Evolutionary conservation across 2,888 invertebrate genomes (phyloP), one percentile per base, ranked within the genome.

Genomic region (Loripinus fragilis): DNA sequence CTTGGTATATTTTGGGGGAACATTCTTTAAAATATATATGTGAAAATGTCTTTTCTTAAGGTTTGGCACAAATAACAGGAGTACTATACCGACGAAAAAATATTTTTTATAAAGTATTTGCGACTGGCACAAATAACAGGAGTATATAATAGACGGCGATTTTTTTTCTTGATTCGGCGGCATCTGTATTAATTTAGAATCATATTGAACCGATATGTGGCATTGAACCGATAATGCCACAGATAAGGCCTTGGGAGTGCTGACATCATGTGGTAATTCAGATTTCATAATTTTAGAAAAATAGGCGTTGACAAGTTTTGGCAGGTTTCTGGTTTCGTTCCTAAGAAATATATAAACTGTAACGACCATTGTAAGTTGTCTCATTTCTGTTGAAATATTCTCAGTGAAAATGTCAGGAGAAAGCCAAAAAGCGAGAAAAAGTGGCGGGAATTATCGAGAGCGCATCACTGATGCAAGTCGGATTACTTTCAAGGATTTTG

Each of bases 21-120:
- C 55, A 55, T 55, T 55, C 55, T 55, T 23, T 28, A 55, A 55
- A 20, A 23, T n/a, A 20, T 28, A 25, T 25, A 2, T 2, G 15
- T 12, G 25, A 52, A 10, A 8, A 52, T 52, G 5, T 12, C 28
- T 23, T 52, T 8, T 52, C 15, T 52, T 23, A 52, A 28, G 7
- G 25, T 60, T 20, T 60, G 60, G 33, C 60, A 60, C 60, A 60
- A 33, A 60, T 60, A 60, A 30, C 60, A 60, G 60, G 60, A 33
- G 17, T 60, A 60, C 17, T 33, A 60, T 30, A 52, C 52, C 52
- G 28, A 52, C 25, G 25, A 52, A 52, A 28, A 52, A 25, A 25
- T 12, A 23, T 12, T 52, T 25, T 52, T 52, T 25, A 23, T 28
- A 52, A 52, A 52, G 25, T 10, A 28, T 15, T n/a, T 50, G 50